Base-by-base conservation (phyloP, 2,113 vertebrate species). In the Oriolus oriolus region DNA sequence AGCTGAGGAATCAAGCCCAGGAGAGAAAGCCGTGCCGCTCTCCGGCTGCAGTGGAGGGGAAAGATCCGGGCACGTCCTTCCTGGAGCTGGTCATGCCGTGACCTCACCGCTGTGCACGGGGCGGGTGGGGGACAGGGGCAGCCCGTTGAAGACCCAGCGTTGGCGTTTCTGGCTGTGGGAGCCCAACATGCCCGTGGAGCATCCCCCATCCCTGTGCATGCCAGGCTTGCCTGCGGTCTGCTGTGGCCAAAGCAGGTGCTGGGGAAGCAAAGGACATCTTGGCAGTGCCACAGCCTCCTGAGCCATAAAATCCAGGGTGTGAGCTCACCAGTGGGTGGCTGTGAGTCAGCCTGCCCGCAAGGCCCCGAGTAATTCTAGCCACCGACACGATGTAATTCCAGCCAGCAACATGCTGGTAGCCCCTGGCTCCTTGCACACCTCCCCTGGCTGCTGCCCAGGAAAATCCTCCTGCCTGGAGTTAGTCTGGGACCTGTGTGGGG, bases 141-240 rank as follows among this genome's bases (percentile, higher is more conserved):
- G 31, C 23, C 14, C 41, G 71, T n/a, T 10, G 50, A n/a, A 8
- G 42, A 14, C 6, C 6, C 8, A 1, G 1, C 0, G 1, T 0
- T 35, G 82, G 31, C 5, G 9, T 49, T 54, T 39, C 49, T 16
- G 45, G 22, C 26, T 12, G 16, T 13, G 5, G 66, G 65, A 78
- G 26, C 63, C 28, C 52, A 18, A 65, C 10, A 37, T 2, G 16
- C 24, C 39, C 7, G 1, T 2, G 61, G 30, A 75, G 11, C 33
- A 27, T n/a, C 39, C 45, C 44, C 24, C 15, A 6, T 7, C 65
- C 49, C 20, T 2, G 26, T 4, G 4, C 3, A 0, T 0, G 4
- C 41, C 9, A 4, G 31, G 7, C 50, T 64, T 41, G 56, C 35
- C 33, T 15, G 41, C 4, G 0, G 0, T 18, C 39, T 45, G 45